phyloP scores from a whole-genome alignment of 1,140 invertebrate species.

The Dufourea novaeangliae region DNA sequence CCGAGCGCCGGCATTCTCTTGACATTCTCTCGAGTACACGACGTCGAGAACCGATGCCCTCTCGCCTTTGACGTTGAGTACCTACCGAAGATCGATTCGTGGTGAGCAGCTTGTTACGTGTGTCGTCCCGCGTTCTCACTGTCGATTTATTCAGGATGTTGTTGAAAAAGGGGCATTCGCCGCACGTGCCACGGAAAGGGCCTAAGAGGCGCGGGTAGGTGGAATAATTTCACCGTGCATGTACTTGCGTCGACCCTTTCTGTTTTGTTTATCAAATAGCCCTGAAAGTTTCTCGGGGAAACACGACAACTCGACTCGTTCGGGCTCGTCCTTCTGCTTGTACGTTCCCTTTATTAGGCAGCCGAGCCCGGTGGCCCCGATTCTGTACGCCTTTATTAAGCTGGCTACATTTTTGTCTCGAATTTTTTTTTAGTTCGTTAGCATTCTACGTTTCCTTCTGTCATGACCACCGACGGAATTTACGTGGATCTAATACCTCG shows the following conservation, averaged over 20 bases:
- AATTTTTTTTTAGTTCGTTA: background rate
- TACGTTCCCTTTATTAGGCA: constrained; percentile 26
- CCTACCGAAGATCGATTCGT: constrained; percentile 14
- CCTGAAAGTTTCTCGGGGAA: constrained; percentile 11
- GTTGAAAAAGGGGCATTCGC: background rate
- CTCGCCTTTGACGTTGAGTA: constrained; percentile 27
- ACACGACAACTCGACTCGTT: constrained; percentile 12
- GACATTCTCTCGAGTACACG: constrained; percentile 13
- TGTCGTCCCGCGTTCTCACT: constrained; percentile 2
- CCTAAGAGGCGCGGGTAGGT: background rate
- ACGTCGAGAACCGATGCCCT: background rate
- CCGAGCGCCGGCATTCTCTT: background rate
- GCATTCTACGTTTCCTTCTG: background rate
- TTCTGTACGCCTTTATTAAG: background rate
- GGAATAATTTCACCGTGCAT: constrained; percentile 36
- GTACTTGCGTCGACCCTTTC: constrained; percentile 9
- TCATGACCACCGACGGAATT: too few species aligned
- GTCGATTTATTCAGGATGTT: constrained; percentile 34
- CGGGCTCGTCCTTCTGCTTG: constrained; percentile 22
- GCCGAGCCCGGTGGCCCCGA: background rate
- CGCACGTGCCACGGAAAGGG: background rate
- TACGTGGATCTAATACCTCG: too few species aligned
- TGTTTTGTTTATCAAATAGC: constrained; percentile 30
- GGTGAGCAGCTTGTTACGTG: constrained; percentile 12
- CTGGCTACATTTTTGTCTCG: background rate